Evolutionary conservation across 2,113 vertebrate species (phyloP).

Genomic region (Gobius niger): DNA sequence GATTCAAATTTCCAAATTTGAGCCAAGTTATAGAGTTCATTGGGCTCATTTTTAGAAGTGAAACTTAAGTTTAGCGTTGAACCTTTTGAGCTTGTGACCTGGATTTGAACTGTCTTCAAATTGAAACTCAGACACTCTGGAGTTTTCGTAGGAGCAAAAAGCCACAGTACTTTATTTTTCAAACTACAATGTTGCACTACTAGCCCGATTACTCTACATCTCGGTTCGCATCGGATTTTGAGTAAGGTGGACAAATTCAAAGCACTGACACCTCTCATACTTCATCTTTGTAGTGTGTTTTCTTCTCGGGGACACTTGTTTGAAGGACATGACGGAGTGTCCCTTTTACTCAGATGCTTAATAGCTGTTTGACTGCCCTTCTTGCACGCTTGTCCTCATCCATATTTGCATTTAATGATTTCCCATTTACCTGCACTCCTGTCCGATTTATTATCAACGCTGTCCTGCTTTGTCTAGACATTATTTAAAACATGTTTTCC

Average conservation of each 20-base stretch:
- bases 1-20: too few species aligned
- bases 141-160: too few species aligned
- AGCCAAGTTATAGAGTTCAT: too few species aligned
- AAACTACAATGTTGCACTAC: too few species aligned
- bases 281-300: background rate
- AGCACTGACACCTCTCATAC: too few species aligned
- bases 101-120: too few species aligned
- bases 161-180: too few species aligned
- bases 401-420: constrained; percentile 5
- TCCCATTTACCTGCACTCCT: background rate
- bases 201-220: too few species aligned
- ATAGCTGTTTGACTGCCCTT: background rate
- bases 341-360: background rate
- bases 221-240: too few species aligned
- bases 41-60: too few species aligned
- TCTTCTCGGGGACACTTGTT: background rate
- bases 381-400: background rate
- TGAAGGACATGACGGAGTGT: background rate
- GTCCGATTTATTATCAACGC: background rate
- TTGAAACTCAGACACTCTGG: too few species aligned
- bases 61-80: background rate
- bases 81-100: background rate
- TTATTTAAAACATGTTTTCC: background rate
- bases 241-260: too few species aligned
- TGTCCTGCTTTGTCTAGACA: background rate